These are phyloP conservation scores for Gnathochromis pfefferi DNA, from an alignment of 2,113 vertebrate genomes.

Conservation along the genomic window DNA sequence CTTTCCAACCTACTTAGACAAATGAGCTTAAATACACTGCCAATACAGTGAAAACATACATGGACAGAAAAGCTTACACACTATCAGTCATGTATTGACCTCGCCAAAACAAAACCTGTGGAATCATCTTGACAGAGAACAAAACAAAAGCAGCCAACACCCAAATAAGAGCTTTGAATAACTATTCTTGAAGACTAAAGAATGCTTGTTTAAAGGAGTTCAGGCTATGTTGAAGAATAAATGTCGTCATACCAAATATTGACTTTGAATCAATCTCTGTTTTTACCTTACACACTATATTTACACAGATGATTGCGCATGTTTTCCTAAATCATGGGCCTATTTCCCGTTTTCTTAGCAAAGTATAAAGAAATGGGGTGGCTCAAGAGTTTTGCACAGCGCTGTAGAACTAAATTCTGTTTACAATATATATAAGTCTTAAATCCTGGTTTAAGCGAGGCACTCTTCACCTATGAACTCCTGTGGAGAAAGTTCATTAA, in stretches of 20 bases:
- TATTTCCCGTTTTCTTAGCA: background rate
- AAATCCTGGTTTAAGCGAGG: background rate
- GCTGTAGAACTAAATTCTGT: background rate
- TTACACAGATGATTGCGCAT: fast-evolving
- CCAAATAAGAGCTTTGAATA: background rate
- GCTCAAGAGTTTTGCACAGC: background rate
- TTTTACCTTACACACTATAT: background rate
- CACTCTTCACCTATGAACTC: background rate
- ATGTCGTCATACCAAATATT: fast-evolving
- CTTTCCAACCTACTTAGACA: background rate
- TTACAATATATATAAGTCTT: background rate
- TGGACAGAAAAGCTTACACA: background rate
- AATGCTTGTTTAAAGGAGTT: background rate
- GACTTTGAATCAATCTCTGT: background rate
- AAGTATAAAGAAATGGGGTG: background rate
- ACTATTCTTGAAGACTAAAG: background rate
- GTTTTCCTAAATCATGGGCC: fast-evolving
- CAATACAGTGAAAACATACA: background rate
- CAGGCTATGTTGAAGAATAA: background rate
- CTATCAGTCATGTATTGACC: background rate
- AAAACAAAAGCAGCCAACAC: background rate
- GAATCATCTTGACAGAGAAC: background rate
- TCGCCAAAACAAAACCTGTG: background rate
- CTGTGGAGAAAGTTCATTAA: background rate
- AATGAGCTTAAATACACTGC: background rate